These are phyloP conservation scores for Augochlorella aurata DNA, from an alignment of 2,888 invertebrate genomes.

Conservation along the genomic window DNA sequence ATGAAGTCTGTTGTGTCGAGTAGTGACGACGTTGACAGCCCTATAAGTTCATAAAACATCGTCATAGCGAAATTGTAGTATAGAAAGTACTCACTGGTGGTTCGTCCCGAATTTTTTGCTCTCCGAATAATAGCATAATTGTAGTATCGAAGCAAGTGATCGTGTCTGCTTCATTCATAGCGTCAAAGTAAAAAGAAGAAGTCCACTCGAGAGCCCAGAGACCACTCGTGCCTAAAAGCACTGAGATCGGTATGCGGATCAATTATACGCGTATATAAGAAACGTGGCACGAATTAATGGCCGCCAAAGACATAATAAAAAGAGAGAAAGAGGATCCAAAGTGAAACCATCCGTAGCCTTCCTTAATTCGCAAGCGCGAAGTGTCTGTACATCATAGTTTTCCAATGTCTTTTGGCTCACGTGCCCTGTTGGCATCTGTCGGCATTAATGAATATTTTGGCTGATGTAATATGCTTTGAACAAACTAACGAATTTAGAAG, in stretches of 20 bases:
- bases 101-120: slow-evolving; percentile 29
- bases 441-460: no score
- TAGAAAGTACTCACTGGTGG: not conserved
- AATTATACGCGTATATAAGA: slow-evolving; percentile 60
- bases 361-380: slow-evolving; percentile 17
- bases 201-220: slow-evolving; percentile 58
- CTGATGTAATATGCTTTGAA: no score
- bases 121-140: slow-evolving; percentile 14
- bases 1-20: no score
- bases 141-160: slow-evolving; percentile 23
- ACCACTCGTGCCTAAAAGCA: slow-evolving; percentile 67
- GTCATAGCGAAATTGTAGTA: not conserved
- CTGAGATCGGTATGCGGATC: slow-evolving; percentile 62
- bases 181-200: slow-evolving; percentile 50
- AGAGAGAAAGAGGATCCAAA: slow-evolving; percentile 33
- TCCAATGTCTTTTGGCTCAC: not conserved
- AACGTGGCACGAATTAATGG: slow-evolving; percentile 64
- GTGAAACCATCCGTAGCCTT: slow-evolving; percentile 53
- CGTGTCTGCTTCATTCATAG: slow-evolving; percentile 38
- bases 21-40: not conserved
- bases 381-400: not conserved
- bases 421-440: not conserved
- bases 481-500: no score
- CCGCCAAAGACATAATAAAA: slow-evolving; percentile 33
- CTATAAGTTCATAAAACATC: not conserved